Evolutionary conservation across 2,888 invertebrate species (phyloP).

Genomic region (Galerucella pusilla): DNA sequence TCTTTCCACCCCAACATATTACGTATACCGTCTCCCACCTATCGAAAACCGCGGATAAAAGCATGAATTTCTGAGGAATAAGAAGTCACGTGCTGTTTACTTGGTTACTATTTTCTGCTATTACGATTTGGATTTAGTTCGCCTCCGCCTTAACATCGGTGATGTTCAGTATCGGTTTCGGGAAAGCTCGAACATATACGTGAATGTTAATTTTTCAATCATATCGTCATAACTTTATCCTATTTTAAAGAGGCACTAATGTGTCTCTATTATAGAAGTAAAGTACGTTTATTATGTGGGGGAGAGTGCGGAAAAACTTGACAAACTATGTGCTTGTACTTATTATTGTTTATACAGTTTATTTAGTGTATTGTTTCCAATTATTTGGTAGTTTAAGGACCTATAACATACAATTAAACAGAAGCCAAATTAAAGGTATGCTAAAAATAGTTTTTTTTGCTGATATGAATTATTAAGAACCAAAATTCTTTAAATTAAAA

Average conservation of each 20-base stretch:
- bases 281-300: constrained; percentile 3
- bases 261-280: not conserved
- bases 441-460: not conserved
- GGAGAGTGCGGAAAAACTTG: not conserved
- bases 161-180: too few species aligned
- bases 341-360: constrained; percentile 6
- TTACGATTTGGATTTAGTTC: not conserved
- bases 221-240: not conserved
- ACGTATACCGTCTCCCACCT: not conserved
- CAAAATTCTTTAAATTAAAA: too few species aligned
- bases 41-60: not conserved
- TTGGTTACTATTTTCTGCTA: not conserved
- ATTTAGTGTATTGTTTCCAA: constrained; percentile 4
- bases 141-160: not conserved
- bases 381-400: not conserved
- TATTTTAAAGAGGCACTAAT: not conserved
- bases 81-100: not conserved
- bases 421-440: not conserved
- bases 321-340: not conserved
- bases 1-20: not conserved
- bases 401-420: not conserved
- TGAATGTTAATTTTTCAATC: not conserved
- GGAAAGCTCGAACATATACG: not conserved
- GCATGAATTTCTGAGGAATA: not conserved
- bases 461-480: too few species aligned